Conservation (phyloP, 2,888 invertebrate genomes). For the Dascillus cervinus region DNA sequence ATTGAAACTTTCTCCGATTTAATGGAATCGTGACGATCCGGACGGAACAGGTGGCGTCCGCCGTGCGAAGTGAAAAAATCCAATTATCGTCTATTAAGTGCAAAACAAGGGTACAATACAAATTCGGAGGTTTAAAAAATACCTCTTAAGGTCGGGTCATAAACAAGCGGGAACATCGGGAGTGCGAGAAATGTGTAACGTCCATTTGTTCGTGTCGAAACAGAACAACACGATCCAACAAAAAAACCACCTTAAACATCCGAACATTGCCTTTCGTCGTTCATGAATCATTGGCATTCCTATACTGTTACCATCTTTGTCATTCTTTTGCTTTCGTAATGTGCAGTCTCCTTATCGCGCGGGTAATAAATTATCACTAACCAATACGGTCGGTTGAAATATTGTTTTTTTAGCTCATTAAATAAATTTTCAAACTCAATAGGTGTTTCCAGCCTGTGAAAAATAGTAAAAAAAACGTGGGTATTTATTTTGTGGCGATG, state of each 20-base stretch:
- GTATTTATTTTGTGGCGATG: constrained; percentile 36
- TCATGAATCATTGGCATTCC: constrained; percentile 43
- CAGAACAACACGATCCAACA: constrained; percentile 36
- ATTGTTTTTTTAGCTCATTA: constrained; percentile 42
- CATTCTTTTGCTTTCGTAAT: constrained; percentile 15
- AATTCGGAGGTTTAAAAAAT: constrained; percentile 8
- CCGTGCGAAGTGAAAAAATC: constrained; percentile 15
- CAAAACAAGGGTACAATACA: constrained; percentile 21
- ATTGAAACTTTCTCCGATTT: no score
- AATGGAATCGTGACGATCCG: no score
- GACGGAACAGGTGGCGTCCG: constrained; percentile 4
- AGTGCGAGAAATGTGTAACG: constrained; percentile 40
- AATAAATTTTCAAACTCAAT: constrained; percentile 41
- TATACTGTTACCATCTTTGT: constrained; percentile 19
- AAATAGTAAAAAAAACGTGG: constrained; percentile 31
- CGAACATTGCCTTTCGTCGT: constrained; percentile 42
- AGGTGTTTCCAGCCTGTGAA: constrained; percentile 37
- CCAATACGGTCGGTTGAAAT: constrained; percentile 39
- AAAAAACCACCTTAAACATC: constrained; percentile 38
- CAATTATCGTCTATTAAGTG: constrained; percentile 18
- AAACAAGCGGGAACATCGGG: constrained; percentile 34
- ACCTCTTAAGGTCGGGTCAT: constrained; percentile 25
- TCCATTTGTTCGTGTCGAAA: constrained; percentile 42
- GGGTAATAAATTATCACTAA: constrained; percentile 37
- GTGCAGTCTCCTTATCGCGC: constrained; percentile 19